A percentile compares a stretch with the other conserved stretches of the same genome.
Evolutionary conservation across 2,888 invertebrate species (phyloP).

Genomic region (Acholoe squamosa): DNA sequence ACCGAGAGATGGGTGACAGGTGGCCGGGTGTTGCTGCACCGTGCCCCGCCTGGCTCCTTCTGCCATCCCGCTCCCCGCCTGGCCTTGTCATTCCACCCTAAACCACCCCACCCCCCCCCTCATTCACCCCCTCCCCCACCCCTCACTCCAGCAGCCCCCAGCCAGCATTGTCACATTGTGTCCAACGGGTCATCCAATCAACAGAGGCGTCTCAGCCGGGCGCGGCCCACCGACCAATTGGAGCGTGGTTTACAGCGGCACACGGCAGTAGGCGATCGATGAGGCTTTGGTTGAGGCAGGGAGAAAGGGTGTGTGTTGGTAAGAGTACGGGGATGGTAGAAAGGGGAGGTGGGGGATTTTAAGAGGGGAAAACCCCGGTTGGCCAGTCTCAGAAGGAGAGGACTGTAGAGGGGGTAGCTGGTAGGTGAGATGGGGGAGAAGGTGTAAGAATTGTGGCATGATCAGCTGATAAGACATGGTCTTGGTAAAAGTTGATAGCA

Average conservation of each 20-base stretch:
- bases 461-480: no score
- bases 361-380: constrained; percentile 2
- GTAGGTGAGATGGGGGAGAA: no score
- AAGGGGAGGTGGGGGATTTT: not conserved
- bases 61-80: constrained; percentile 12
- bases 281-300: constrained; percentile 31
- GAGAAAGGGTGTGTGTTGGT: not conserved
- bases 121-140: not conserved
- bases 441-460: no score
- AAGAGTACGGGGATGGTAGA: not conserved
- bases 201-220: constrained; percentile 54
- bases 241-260: constrained; percentile 53
- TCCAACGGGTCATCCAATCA: constrained; percentile 60
- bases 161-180: constrained; percentile 59
- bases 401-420: no score
- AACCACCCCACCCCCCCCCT: not conserved
- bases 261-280: constrained; percentile 18
- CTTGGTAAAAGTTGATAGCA: no score
- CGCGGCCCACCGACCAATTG: constrained; percentile 50
- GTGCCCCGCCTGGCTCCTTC: constrained; percentile 50
- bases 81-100: not conserved
- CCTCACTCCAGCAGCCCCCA: not conserved
- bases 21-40: constrained; percentile 45
- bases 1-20: constrained; percentile 24
- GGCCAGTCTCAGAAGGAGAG: not conserved